Evolutionary conservation across 2,888 invertebrate genomes (phyloP), one percentile per base, ranked within the genome.

Genomic region (Lochmaea capreae): DNA sequence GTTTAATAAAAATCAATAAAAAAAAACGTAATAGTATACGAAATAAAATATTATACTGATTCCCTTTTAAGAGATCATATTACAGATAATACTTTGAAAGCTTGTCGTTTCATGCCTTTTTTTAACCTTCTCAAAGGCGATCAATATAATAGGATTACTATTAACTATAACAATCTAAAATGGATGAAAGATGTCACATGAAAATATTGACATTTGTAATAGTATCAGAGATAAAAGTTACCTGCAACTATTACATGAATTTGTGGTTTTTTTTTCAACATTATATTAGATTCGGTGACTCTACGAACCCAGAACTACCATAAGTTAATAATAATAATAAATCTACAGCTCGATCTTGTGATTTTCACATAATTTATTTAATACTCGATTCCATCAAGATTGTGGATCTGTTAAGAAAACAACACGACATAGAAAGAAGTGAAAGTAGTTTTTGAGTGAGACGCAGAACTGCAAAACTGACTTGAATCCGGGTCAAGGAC

Each of bases 401-500:
- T 81, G 81, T 22, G 76, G 54, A 66, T 57, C 43, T 42, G 39
- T 59, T 62, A 39, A 16, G 46, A 73, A 22, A 69, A 73, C 52
- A 67, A 70, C 69, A 66, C 61, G 71, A 72, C 58, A 70, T 70
- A 70, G 68, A 77, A 79, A 79, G 78, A 79, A 79, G 80, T 80
- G 79, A 80, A 80, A 80, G 80, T 79, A 68, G 79, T 69, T 74
- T 67, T 69, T 66, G 62, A 62, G 70, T 43, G 59, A 67, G 58
- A 66, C 61, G 72, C 67, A 74, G 67, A 79, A 77, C 71, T 74
- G 79, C 77, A 77, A 73, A 79, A 77, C 75, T 68, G 43, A 18
- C 61, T 65, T 49, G 67, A 70, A 80, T 79, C 79, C 79, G 78
- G 79, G 79, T 79, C 79, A 80, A 79, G 80, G 80, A 74, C 77